Base-by-base conservation (phyloP, 2,888 invertebrate genomes). In the Tromatobia lineatoria region DNA sequence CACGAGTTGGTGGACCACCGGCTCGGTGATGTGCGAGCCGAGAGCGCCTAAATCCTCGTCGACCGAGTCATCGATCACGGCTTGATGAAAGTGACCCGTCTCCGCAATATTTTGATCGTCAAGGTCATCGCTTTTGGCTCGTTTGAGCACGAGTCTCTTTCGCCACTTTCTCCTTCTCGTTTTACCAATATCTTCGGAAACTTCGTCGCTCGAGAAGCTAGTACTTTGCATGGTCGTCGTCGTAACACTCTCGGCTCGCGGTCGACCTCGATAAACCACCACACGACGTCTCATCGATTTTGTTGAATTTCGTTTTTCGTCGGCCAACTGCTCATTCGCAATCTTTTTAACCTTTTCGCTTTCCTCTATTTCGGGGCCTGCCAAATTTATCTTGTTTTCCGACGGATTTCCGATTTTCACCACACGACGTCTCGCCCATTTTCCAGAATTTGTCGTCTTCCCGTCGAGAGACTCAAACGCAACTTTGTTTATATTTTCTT, bases 211-310 rank as follows among this genome's bases (percentile, higher is more conserved):
- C 76, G 70, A 86, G 73, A 64, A 18, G 50, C 57, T 73, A 67
- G 67, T 85, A 87, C 87, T 89, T 88, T 88, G 88, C 87, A 88
- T 86, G 87, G 86, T 87, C 84, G 85, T 83, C 83, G 76, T 76
- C 57, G 78, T 47, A 45, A 47, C 47, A 11, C 20, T 80, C 23
- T 82, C 82, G 18, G 67, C 18, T 15, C 86, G 81, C 13, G 78
- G 67, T 78, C 86, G 29, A 45, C 80, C 82, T 6, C 86, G 84
- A 54, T 80, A 84, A 34, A 86, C 71, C 15, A 80, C 71, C 3
- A 84, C 78, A 1, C 84, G 81, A 38, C 81, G 84, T 78, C 84
- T 78, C 59, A 25, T 59, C 18, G 80, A 0, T 25, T 74, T 70
- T 11, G 59, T 42, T 4, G 59, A 54, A 71, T 80, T 70, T 8